Evolutionary conservation across 2,797 vertebrate species (phyloP), one percentile per base, ranked within the genome.

Genomic region (Cossypha heuglini): DNA sequence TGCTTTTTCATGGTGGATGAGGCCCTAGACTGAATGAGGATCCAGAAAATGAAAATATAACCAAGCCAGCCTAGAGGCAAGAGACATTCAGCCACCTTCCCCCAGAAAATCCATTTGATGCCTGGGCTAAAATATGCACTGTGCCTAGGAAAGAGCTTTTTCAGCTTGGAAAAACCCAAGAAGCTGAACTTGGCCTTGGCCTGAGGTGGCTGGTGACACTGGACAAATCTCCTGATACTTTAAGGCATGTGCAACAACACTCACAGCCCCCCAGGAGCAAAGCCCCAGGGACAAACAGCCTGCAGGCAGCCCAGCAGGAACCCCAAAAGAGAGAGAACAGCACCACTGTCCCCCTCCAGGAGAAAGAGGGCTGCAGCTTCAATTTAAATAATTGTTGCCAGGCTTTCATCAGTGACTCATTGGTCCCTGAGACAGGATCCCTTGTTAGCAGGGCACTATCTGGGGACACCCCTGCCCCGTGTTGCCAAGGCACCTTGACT

Each of bases 401-500:
- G 59, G 61, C 57, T 96, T 95, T 92, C 38, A 8, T 25, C 17
- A 13, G 46, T 35, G 46, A 40, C 59, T 93, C 86, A 3, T 2
- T 67, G 51, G 13, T 71, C 48, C 82, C 76, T 4, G 11, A 74
- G 63, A 77, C 31, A 68, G 72, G 61, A 63, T 86, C 85, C 66
- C 90, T 90, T 16, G 61, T 57, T 82, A 59, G 93, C 54, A 78
- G 51, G 54, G 46, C 35, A 28, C 46, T 78, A 2, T 28, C 93
- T 82, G 69, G 94, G 94, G 82, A 94, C 19, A 58, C 6, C 28
- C 18, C 22, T 35, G 10, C 42, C 24, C 40, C 0, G 0, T 67
- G 90, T 93, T 92, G 52, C 91, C 66, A 93, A 87, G 95, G 37
- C 51, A 42, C 29, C 48, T 78, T 8, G 1, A 67, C 85, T 43